Base-by-base conservation (phyloP, 2,888 invertebrate genomes). In the Atherix ibis region DNA sequence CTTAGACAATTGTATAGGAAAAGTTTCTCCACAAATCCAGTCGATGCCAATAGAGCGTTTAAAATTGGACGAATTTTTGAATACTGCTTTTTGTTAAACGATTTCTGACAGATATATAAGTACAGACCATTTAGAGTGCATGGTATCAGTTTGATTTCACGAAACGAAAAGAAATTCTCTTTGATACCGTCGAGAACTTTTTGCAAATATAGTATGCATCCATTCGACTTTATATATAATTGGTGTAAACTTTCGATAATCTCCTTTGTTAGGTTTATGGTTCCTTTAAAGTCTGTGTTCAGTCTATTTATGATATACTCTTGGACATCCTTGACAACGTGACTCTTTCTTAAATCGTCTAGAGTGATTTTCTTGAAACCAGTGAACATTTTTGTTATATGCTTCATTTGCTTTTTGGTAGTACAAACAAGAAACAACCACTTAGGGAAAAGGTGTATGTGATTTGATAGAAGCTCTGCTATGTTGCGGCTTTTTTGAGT, bases 231-330 rank as follows among this genome's bases (percentile, higher is more conserved):
- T 47, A 95, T 94, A 51, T 94, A 80, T 26, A 95, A 65, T 50
- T 92, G 91, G 59, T 95, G 94, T 3, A 95, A 63, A 59, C 91
- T 89, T 44, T 94, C 92, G 0, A 94, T 94, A 1, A 92, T 92
- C 51, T 87, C 85, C 36, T 81, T 67, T 27, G 85, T 88, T 40
- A 94, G 78, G 50, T 92, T 88, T 40, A 87, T 85, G 24, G 87
- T 67, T 6, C 94, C 68, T 18, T 81, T 73, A 14, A 88, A 87
- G 51, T 94, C 92, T 8, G 82, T 78, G 53, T 94, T 92, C 24
- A 95, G 63, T 2, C 94, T 66, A 3, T 83, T 81, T 9, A 94
- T 69, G 38, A 95, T 94, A 52, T 94, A 95, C 49, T 92, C 80
- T 56, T 95, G 94, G 0, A 94, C 89, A 56, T 95, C 95, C 4